A percentile compares a stretch with the other conserved stretches of the same genome.
Evolutionary conservation across 2,888 invertebrate species (phyloP).

Genomic region (Dyspetes luteomarginatus): DNA sequence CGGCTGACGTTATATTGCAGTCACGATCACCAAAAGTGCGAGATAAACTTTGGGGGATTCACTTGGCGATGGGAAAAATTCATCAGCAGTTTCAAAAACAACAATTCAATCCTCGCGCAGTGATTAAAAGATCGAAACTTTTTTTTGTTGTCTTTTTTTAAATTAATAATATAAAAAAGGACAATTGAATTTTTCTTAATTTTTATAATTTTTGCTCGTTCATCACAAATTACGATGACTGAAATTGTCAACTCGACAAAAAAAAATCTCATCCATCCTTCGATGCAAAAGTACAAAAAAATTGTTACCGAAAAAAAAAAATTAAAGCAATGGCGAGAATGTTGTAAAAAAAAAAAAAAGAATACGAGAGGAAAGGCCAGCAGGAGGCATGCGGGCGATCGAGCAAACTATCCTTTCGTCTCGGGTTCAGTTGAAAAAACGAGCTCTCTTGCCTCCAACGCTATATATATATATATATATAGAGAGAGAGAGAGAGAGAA

Average conservation of each 20-base stretch:
- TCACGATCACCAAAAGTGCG: slow-evolving; percentile 25
- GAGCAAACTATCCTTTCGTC: slow-evolving; percentile 24
- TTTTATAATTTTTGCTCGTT: too few relatives aligned
- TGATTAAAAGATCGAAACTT: not conserved
- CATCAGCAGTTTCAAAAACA: not conserved
- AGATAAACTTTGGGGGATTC: not conserved
- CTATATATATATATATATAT: slow-evolving; percentile 11
- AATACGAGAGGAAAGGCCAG: not conserved
- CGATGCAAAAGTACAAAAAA: too few relatives aligned
- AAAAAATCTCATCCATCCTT: too few relatives aligned
- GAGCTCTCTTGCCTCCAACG: slow-evolving; percentile 14
- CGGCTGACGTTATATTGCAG: slow-evolving; percentile 38
- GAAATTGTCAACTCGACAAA: too few relatives aligned
- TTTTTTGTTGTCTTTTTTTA: too few relatives aligned
- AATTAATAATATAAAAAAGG: too few relatives aligned
- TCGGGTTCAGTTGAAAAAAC: slow-evolving; percentile 13
- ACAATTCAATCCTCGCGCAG: not conserved
- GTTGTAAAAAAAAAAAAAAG: not conserved
- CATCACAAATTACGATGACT: too few relatives aligned
- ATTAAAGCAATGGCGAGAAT: not conserved
- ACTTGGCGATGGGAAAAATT: not conserved
- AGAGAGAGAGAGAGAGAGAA: too few relatives aligned
- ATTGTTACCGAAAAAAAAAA: too few relatives aligned
- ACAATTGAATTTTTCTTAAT: too few relatives aligned
- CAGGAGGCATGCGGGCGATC: slow-evolving; percentile 30